Evolutionary conservation across 2,888 invertebrate genomes (phyloP).

Genomic region (Lobophora halterata): DNA sequence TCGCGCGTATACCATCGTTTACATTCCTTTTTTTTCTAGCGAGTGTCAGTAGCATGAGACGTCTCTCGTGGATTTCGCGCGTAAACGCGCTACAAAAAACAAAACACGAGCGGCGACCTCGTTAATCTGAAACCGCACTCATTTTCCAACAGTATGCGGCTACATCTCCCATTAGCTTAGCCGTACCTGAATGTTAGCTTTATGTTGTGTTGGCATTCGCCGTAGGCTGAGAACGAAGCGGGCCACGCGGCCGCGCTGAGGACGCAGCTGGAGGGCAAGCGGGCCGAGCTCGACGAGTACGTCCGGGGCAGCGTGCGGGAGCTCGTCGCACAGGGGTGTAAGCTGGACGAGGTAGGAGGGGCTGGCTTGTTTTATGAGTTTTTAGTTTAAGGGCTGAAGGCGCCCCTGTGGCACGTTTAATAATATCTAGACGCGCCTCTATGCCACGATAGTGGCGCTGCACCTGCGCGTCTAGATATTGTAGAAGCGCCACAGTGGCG

Average conservation of each 20-base stretch:
- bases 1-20: too few species aligned
- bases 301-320: constrained; percentile 73
- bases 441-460: too few species aligned
- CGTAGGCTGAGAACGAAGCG: constrained; percentile 85
- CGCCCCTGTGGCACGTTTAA: too few species aligned
- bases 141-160: background rate
- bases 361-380: constrained; percentile 6
- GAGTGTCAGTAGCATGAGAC: too few species aligned
- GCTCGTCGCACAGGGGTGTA: constrained; percentile 72
- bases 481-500: too few species aligned
- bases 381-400: background rate
- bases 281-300: constrained; percentile 73
- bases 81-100: too few species aligned
- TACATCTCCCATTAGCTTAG: constrained; percentile 8
- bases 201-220: constrained; percentile 38
- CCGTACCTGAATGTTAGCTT: constrained; percentile 19
- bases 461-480: too few species aligned
- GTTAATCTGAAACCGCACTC: too few species aligned
- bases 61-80: too few species aligned
- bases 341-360: constrained; percentile 69
- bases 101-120: too few species aligned
- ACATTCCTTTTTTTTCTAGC: too few species aligned
- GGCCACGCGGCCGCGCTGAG: constrained; percentile 80
- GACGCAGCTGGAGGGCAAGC: constrained; percentile 76
- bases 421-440: too few species aligned